Percentiles rank a stretch among this genome's conserved stretches.
Evolutionary conservation across 2,113 vertebrate species (phyloP).

Genomic region (Amphiprion percula): DNA sequence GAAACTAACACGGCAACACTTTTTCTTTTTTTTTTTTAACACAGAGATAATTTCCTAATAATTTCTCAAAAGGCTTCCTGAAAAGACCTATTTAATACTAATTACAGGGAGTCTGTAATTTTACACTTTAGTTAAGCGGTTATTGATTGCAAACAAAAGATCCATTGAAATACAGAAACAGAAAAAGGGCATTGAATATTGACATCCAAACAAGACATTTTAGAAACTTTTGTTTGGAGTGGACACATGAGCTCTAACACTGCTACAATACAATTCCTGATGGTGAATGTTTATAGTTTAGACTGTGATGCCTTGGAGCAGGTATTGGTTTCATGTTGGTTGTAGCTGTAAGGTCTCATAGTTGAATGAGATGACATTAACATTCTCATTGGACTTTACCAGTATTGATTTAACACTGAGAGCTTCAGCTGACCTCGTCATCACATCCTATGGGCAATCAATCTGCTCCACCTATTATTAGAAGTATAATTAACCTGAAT

Average conservation of each 20-base stretch:
- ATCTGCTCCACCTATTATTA: constrained; percentile 7
- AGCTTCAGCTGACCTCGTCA: constrained; percentile 5
- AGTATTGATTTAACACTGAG: constrained; percentile 34
- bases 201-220: no score
- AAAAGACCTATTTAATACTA: not conserved
- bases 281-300: no score
- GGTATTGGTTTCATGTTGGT: not conserved
- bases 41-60: not conserved
- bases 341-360: not conserved
- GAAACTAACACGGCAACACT: not conserved
- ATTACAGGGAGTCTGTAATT: not conserved
- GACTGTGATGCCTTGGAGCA: not conserved
- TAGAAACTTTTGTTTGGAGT: no score
- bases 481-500: constrained; percentile 48
- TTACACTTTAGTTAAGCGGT: not conserved
- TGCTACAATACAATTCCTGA: no score
- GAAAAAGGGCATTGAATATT: no score
- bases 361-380: not conserved
- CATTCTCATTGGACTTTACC: constrained; percentile 6
- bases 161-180: no score
- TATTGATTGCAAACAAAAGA: not conserved
- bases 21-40: not conserved
- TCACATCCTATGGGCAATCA: constrained; percentile 24
- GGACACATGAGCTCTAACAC: no score
- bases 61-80: not conserved